A percentile compares a stretch with the other conserved stretches of the same genome.
Evolutionary conservation across 2,888 invertebrate genomes (phyloP).

Genomic region (Taenaris catops): DNA sequence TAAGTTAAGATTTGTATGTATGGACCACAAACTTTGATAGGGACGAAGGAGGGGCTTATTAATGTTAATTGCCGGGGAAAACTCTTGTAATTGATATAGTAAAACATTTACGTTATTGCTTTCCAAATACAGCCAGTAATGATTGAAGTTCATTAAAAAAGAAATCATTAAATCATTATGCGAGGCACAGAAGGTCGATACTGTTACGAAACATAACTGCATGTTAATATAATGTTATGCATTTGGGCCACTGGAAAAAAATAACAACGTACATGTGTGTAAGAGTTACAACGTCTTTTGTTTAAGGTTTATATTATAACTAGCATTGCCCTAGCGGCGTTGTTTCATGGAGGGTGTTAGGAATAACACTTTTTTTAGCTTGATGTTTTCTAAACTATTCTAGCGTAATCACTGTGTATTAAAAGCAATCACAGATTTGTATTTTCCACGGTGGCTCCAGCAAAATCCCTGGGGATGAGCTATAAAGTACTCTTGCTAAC

Average conservation of each 20-base stretch:
- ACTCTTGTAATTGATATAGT: too few relatives aligned
- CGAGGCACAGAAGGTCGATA: constrained; percentile 51
- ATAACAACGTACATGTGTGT: constrained; percentile 9
- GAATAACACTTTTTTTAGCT: too few relatives aligned
- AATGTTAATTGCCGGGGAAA: too few relatives aligned
- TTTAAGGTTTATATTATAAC: constrained; percentile 7
- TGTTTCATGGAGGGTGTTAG: neutral
- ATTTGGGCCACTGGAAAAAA: constrained; percentile 58
- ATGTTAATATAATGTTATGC: constrained; percentile 54
- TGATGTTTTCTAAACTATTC: too few relatives aligned
- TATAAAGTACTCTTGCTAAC: too few relatives aligned
- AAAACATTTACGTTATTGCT: neutral
- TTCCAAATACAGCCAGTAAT: constrained; percentile 23
- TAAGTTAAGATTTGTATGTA: too few relatives aligned
- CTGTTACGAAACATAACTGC: constrained; percentile 53
- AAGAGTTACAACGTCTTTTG: constrained; percentile 7
- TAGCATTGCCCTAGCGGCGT: neutral
- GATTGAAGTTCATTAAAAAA: constrained; percentile 28
- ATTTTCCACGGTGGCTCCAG: too few relatives aligned
- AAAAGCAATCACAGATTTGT: too few relatives aligned
- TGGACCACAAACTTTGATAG: too few relatives aligned
- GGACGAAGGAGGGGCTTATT: too few relatives aligned
- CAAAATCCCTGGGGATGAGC: too few relatives aligned
- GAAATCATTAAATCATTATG: constrained; percentile 40
- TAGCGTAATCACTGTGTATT: too few relatives aligned